Evolutionary conservation across 2,797 vertebrate genomes (phyloP).

Genomic region (Petrocephalus schoutedeni): DNA sequence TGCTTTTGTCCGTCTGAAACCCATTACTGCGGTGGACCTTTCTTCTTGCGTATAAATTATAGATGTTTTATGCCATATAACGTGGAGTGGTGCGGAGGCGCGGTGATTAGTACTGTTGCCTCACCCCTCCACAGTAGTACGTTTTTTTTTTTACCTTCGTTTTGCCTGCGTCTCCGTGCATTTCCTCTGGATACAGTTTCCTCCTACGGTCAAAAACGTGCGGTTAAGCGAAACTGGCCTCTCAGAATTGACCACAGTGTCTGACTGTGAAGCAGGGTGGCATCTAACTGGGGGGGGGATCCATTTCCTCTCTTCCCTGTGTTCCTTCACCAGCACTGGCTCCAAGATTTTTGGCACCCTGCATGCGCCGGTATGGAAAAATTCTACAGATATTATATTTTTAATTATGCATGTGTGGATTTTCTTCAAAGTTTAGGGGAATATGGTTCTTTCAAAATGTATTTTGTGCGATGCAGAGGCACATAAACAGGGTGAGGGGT

Average conservation of each 20-base stretch:
- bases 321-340: not conserved
- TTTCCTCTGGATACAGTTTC: not conserved
- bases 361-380: not conserved
- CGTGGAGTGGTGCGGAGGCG: not conserved
- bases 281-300: not conserved
- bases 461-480: not conserved
- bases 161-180: not conserved
- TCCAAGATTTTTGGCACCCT: not conserved
- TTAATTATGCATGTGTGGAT: not conserved
- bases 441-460: not conserved
- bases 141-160: not conserved
- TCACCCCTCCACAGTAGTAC: not conserved
- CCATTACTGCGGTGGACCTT: not conserved
- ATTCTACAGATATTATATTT: not conserved
- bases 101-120: not conserved
- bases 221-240: not conserved
- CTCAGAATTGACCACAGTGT: not conserved
- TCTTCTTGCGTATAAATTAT: not conserved
- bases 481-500: not conserved
- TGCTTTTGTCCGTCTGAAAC: not conserved
- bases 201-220: not conserved
- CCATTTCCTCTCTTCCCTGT: not conserved
- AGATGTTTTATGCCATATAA: not conserved
- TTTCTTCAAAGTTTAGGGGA: not conserved
- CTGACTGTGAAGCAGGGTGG: not conserved